phyloP scores from a whole-genome alignment of 1,140 invertebrate genomes.

The Heliconius melpomene region DNA sequence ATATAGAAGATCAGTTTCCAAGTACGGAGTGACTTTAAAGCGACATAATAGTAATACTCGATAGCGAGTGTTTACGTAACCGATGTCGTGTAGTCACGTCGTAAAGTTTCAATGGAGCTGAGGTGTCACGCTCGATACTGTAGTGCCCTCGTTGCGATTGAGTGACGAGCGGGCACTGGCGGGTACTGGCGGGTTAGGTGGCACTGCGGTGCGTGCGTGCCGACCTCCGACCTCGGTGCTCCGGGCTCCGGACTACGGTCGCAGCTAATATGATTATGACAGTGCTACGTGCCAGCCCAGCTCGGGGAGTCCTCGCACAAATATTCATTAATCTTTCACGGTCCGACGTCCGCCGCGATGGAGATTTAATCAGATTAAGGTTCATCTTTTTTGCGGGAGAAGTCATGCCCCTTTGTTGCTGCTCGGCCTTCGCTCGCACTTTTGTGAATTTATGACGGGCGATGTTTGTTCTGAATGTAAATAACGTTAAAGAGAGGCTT shows the following conservation, averaged over 20 bases:
- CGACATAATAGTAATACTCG: slow-evolving; percentile 7
- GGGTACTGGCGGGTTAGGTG: not conserved
- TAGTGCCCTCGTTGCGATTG: slow-evolving; percentile 36
- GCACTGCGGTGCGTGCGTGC: slow-evolving; percentile 60
- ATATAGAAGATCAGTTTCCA: not conserved
- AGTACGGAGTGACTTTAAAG: slow-evolving; percentile 9
- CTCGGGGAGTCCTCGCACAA: slow-evolving; percentile 77
- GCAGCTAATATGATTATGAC: slow-evolving; percentile 80
- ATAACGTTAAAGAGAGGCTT: slow-evolving; percentile 46
- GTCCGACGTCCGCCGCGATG: slow-evolving; percentile 78
- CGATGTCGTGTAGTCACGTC: slow-evolving; percentile 47
- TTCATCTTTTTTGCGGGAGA: slow-evolving; percentile 79
- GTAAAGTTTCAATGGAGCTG: slow-evolving; percentile 47
- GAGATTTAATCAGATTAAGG: slow-evolving; percentile 82
- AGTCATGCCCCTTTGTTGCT: slow-evolving; percentile 78
- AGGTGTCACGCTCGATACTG: slow-evolving; percentile 44
- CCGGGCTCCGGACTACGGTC: slow-evolving; percentile 47
- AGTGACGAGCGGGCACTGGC: slow-evolving; percentile 22
- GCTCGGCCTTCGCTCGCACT: slow-evolving; percentile 71
- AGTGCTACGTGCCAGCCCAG: slow-evolving; percentile 74
- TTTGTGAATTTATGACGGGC: slow-evolving; percentile 76
- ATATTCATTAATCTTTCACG: slow-evolving; percentile 82
- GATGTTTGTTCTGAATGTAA: slow-evolving; percentile 74
- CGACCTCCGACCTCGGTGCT: slow-evolving; percentile 49
- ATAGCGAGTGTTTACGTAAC: slow-evolving; percentile 27